Base-by-base conservation (phyloP, 2,797 vertebrate species). In the Lepus townsendii region DNA sequence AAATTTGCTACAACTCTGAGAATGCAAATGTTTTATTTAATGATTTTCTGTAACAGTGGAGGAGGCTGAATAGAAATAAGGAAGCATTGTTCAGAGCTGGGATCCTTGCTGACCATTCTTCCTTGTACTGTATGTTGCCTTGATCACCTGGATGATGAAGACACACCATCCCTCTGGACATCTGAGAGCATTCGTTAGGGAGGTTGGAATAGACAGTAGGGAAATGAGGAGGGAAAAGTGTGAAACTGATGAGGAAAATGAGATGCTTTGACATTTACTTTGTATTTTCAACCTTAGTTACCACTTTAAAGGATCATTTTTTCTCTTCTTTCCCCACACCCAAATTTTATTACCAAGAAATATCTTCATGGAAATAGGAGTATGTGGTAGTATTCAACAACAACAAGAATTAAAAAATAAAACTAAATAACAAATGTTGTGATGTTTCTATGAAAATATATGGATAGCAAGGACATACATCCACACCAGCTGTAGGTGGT, bases 51-150 rank as follows among this genome's bases (percentile, higher is more conserved):
- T 26, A 76, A 85, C 27, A 68, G 17, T 78, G 22, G 63, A 52
- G 4, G 35, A 84, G 7, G 69, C 4, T 88, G 16, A 83, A 89
- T 9, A 73, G 57, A 92, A 93, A 72, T 66, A 62, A 96, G 84
- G 38, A 83, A 88, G 4, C 35, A 83, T 4, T 54, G 16, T 66
- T 92, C 82, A 77, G 83, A 95, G 84, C 72, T 26, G 12, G 4
- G 2, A 90, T 26, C 13, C 91, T 47, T 66, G 54, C 20, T 85
- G 66, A 80, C 27, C 42, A 86, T 63, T 52, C 69, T 78, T 83
- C 78, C 20, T 83, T 27, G 90, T 13, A 90, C 35, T 26, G 88
- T 3, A 63, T 77, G 35, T 75, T 91, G 14, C 52, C 71, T 72
- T 79, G 42, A 83, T 69, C 78, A 69, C 54, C 50, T 88, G 35